Conservation (phyloP, 2,797 vertebrate species). For the Petrocephalus schoutedeni region DNA sequence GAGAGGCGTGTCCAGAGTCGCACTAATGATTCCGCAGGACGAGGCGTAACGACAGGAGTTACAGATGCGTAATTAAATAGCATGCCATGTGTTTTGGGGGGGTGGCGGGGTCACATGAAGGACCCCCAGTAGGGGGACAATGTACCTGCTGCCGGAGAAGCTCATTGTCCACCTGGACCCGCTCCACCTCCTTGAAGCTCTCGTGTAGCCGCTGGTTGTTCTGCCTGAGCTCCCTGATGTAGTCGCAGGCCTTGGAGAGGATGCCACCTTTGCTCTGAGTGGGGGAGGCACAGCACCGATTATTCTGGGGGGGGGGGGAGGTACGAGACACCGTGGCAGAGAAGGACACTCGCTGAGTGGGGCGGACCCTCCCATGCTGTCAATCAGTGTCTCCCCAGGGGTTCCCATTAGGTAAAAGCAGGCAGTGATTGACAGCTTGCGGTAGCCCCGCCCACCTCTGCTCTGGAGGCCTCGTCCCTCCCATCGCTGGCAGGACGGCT, state of each 20-base stretch:
- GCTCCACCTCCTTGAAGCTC: conserved; percentile 77
- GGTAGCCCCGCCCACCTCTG: neutral
- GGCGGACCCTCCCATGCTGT: neutral
- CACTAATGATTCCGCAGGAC: neutral
- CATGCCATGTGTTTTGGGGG: neutral
- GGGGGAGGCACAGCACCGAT: neutral
- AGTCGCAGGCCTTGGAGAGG: conserved; percentile 88
- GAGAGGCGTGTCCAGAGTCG: neutral
- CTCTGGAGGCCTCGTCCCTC: neutral
- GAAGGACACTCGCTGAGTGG: neutral
- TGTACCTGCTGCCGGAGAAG: conserved; percentile 79
- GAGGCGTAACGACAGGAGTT: neutral
- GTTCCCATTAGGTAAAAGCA: neutral
- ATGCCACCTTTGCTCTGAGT: conserved; percentile 87
- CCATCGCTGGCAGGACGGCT: conserved; percentile 39
- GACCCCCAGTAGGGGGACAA: no score
- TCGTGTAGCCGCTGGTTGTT: conserved; percentile 81
- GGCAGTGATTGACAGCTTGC: neutral
- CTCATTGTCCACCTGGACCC: conserved; percentile 82
- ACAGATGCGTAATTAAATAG: neutral
- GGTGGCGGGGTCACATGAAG: neutral
- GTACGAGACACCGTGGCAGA: neutral
- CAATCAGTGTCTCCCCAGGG: neutral
- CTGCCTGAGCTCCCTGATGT: conserved; percentile 81
- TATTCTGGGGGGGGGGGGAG: neutral